A percentile compares a stretch with the other conserved stretches of the same genome.
These are phyloP conservation scores for Puma concolor DNA, from an alignment of 2,113 vertebrate species.

Conservation along the genomic window DNA sequence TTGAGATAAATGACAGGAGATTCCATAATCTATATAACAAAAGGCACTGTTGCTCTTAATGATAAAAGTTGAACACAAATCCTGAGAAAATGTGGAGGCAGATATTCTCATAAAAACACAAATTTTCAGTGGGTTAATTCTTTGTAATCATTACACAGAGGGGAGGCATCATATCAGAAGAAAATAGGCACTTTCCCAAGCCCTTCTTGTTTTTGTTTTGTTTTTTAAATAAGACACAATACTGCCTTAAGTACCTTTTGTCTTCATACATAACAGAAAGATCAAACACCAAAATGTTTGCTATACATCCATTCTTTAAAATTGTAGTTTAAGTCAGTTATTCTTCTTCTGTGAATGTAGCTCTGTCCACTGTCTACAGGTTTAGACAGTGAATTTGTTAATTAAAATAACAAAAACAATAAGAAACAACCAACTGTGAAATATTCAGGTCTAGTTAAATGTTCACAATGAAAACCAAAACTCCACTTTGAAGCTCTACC, in stretches of 20 bases:
- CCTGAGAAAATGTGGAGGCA: not conserved
- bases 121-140: not conserved
- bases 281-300: not conserved
- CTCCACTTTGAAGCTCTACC: not conserved
- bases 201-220: not conserved
- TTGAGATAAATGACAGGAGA: not conserved
- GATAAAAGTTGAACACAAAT: not conserved
- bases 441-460: not conserved
- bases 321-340: constrained; percentile 6
- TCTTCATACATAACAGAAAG: not conserved
- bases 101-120: not conserved
- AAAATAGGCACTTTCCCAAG: not conserved
- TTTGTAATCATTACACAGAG: not conserved
- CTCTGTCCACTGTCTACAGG: not conserved
- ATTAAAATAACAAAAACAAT: not conserved
- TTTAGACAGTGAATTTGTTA: not conserved
- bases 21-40: not conserved
- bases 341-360: not conserved
- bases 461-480: constrained; percentile 28
- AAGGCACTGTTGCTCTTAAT: not conserved
- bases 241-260: not conserved
- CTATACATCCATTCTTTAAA: not conserved
- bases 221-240: not conserved
- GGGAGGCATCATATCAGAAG: not conserved
- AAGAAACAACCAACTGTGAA: not conserved